A percentile compares a stretch with the other conserved stretches of the same genome.
phyloP scores from a whole-genome alignment of 2,888 invertebrate genomes.

The Sceliomorpha sp. region DNA sequence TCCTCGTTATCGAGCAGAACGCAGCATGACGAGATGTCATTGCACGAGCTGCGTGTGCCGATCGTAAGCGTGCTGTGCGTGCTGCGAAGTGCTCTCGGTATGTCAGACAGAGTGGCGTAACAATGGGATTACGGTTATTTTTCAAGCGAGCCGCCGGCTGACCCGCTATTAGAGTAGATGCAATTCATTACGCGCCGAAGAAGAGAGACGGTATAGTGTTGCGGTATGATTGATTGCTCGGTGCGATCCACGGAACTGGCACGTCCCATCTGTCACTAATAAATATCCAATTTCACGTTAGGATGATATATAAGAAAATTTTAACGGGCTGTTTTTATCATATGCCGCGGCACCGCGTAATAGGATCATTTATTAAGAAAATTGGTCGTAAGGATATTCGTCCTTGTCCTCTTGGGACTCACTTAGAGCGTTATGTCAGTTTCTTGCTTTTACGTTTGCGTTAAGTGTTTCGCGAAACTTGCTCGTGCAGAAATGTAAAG shows the following conservation, averaged over 20 bases:
- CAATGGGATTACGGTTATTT: constrained; percentile 70
- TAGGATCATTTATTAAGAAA: constrained; percentile 79
- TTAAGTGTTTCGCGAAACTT: constrained; percentile 26
- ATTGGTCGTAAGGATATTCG: constrained; percentile 72
- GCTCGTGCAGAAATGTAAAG: constrained; percentile 27
- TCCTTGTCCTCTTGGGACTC: constrained; percentile 58
- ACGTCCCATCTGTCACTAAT: constrained; percentile 79
- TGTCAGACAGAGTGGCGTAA: constrained; percentile 32
- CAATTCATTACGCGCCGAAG: constrained; percentile 71
- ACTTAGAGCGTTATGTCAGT: constrained; percentile 34
- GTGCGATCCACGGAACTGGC: constrained; percentile 74
- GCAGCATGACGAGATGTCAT: constrained; percentile 19
- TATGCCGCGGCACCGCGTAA: constrained; percentile 67
- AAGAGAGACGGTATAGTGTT: constrained; percentile 65
- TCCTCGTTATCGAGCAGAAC: constrained; percentile 1
- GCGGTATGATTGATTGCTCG: constrained; percentile 77
- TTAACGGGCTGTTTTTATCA: constrained; percentile 73
- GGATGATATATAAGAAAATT: constrained; percentile 78
- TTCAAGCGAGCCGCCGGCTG: constrained; percentile 62
- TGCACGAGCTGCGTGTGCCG: constrained; percentile 33
- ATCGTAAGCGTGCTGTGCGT: constrained; percentile 47
- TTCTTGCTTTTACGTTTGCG: constrained; percentile 35
- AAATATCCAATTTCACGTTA: constrained; percentile 80
- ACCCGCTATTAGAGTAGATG: constrained; percentile 67
- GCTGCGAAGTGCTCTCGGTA: constrained; percentile 31